phyloP scores from a whole-genome alignment of 2,888 invertebrate species.

The Caenorhabditis zanzibari region DNA sequence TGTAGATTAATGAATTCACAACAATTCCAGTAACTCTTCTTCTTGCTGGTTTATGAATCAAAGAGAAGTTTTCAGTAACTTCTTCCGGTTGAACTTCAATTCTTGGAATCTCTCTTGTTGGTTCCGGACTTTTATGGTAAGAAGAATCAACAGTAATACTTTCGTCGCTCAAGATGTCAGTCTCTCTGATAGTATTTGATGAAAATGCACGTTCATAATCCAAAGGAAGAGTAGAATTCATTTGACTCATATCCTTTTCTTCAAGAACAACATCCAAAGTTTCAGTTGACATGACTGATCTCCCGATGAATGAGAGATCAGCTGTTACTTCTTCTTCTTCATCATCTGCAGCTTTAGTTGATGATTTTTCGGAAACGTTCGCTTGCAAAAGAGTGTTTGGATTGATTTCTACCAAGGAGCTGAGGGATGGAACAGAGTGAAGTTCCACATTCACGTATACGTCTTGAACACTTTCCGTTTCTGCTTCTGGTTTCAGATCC shows the following conservation, averaged over 20 bases:
- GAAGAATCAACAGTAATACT: conserved; percentile 57
- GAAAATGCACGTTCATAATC: conserved; percentile 49
- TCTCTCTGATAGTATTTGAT: conserved; percentile 72
- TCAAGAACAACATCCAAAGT: conserved; percentile 72
- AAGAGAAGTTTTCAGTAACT: conserved; percentile 52
- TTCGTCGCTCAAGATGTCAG: conserved; percentile 77
- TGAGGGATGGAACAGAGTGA: conserved; percentile 57
- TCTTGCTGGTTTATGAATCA: conserved; percentile 39
- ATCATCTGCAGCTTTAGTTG: conserved; percentile 42
- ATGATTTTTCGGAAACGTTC: conserved; percentile 39
- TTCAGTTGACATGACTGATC: conserved; percentile 56
- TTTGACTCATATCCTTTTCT: conserved; percentile 73
- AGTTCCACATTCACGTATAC: conserved; percentile 72
- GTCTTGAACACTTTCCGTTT: conserved; percentile 64
- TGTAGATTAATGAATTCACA: conserved; percentile 52
- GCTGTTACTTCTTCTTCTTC: conserved; percentile 61
- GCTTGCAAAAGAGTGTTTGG: conserved; percentile 5
- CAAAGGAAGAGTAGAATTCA: conserved; percentile 58
- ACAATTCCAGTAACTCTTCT: conserved; percentile 68
- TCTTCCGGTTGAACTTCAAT: conserved; percentile 23
- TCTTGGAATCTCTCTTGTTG: conserved; percentile 12
- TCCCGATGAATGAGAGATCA: conserved; percentile 55
- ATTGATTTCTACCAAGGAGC: conserved; percentile 62
- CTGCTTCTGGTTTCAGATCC: conserved; percentile 42
- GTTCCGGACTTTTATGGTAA: conserved; percentile 27